phyloP scores from a whole-genome alignment of 2,888 invertebrate species.

The Timandra comae region DNA sequence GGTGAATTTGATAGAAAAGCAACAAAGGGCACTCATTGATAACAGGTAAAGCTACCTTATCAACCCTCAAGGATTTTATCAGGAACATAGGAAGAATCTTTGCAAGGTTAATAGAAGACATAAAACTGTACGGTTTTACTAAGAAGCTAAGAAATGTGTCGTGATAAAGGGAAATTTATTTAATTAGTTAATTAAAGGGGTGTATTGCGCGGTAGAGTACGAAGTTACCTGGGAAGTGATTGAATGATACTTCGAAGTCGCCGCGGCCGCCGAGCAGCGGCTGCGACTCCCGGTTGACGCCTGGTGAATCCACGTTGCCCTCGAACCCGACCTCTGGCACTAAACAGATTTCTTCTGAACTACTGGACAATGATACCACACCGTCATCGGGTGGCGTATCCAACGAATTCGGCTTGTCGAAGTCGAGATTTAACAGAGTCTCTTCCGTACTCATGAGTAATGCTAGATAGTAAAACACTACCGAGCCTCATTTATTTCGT shows the following conservation, averaged over 20 bases:
- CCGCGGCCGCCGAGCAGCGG: slow-evolving; percentile 92
- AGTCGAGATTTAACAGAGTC: slow-evolving; percentile 79
- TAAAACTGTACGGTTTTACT: slow-evolving; percentile 19
- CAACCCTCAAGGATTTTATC: no score
- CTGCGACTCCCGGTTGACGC: slow-evolving; percentile 93
- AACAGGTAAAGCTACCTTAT: no score
- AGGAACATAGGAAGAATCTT: no score
- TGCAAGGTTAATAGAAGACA: no score
- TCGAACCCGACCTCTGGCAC: slow-evolving; percentile 91
- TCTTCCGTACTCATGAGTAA: slow-evolving; percentile 79
- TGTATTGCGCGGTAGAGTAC: slow-evolving; percentile 14
- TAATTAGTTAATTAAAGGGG: slow-evolving; percentile 23
- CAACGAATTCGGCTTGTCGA: slow-evolving; percentile 72
- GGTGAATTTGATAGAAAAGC: no score
- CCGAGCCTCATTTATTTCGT: slow-evolving; percentile 74
- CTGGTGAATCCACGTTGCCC: slow-evolving; percentile 89
- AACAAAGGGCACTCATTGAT: no score
- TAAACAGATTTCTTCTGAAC: slow-evolving; percentile 83
- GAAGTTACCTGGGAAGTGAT: slow-evolving; percentile 88
- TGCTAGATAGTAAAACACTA: slow-evolving; percentile 59
- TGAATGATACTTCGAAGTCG: slow-evolving; percentile 84
- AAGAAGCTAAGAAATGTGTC: slow-evolving; percentile 17
- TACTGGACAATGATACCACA: slow-evolving; percentile 77
- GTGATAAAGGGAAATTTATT: slow-evolving; percentile 23
- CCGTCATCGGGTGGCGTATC: slow-evolving; percentile 74